Percentiles rank a stretch among this genome's conserved stretches.
These are phyloP conservation scores for Lucinisca nassula DNA, from an alignment of 2,888 invertebrate species.

Conservation along the genomic window DNA sequence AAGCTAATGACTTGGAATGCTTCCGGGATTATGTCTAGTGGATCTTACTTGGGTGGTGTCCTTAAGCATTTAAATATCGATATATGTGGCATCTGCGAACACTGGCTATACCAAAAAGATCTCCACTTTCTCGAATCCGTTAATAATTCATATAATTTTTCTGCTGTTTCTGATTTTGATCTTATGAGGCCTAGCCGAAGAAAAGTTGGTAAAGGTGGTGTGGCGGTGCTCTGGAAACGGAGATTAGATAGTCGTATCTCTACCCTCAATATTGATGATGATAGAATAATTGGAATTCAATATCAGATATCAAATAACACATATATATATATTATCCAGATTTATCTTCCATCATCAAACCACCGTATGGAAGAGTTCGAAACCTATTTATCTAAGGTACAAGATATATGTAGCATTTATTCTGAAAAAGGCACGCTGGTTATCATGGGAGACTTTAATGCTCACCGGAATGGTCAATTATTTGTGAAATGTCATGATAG, in stretches of 20 bases:
- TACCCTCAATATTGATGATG: not conserved
- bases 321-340: not conserved
- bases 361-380: not conserved
- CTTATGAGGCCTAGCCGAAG: not conserved
- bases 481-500: no score
- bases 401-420: no score
- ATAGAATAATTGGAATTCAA: slow-evolving; percentile 13
- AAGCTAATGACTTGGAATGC: slow-evolving; percentile 19
- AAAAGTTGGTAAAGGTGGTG: not conserved
- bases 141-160: not conserved
- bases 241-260: not conserved
- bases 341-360: slow-evolving; percentile 9
- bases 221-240: slow-evolving; percentile 3
- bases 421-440: no score
- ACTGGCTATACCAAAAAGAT: slow-evolving; percentile 9
- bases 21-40: slow-evolving; percentile 7
- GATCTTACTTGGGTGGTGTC: not conserved
- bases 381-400: no score
- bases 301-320: not conserved
- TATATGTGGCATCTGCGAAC: slow-evolving; percentile 10
- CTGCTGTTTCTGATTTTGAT: slow-evolving; percentile 10
- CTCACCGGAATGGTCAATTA: no score
- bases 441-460: no score
- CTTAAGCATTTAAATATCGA: not conserved
- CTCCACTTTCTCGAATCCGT: not conserved